Percentiles rank a stretch among this genome's conserved stretches.
These are phyloP conservation scores for Hippocampus abdominalis DNA, from an alignment of 2,113 vertebrate genomes.

Conservation along the genomic window DNA sequence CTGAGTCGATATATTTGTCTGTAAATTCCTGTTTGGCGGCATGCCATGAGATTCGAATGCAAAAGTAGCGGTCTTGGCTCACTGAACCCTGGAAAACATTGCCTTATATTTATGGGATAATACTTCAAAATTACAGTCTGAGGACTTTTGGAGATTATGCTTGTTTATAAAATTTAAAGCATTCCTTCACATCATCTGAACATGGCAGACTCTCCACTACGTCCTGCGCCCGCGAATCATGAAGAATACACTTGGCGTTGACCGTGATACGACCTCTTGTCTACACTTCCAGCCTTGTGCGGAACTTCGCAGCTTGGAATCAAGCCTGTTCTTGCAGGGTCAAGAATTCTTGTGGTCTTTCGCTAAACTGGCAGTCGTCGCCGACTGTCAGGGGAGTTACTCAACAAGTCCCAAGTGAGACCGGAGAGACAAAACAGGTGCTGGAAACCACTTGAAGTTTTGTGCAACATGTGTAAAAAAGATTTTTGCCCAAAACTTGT, in stretches of 20 bases:
- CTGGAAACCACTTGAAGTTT: conserved; percentile 9
- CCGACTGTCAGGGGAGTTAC: conserved; percentile 27
- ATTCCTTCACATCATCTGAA: conserved; percentile 43
- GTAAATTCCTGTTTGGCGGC: neutral
- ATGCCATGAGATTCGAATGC: neutral
- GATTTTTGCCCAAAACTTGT: conserved; percentile 23
- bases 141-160: conserved; percentile 33
- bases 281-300: conserved; percentile 62
- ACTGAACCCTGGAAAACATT: neutral
- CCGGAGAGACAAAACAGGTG: conserved; percentile 31
- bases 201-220: conserved; percentile 42
- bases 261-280: conserved; percentile 62
- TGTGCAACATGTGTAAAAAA: neutral
- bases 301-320: conserved; percentile 74
- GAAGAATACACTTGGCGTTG: conserved; percentile 58
- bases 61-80: too few relatives aligned
- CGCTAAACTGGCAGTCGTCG: conserved; percentile 30
- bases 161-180: conserved; percentile 36
- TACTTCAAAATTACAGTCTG: conserved; percentile 25
- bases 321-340: conserved; percentile 65
- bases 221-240: conserved; percentile 62
- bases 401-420: conserved; percentile 29
- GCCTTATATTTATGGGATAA: conserved; percentile 39
- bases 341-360: conserved; percentile 55
- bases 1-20: too few relatives aligned